phyloP scores from a whole-genome alignment of 1,140 invertebrate genomes.

The Limonius californicus region DNA sequence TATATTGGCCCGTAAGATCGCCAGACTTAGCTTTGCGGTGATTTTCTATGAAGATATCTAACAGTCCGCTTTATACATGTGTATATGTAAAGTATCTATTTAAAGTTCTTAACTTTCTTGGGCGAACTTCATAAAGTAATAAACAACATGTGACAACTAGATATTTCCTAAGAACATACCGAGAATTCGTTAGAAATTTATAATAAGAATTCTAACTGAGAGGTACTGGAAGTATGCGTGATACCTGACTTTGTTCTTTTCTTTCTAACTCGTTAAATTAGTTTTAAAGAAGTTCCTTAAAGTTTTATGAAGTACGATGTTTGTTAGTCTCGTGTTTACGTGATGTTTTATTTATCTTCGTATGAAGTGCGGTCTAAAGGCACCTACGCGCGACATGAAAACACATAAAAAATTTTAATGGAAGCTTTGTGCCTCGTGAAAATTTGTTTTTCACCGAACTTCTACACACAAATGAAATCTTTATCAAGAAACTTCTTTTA shows the following conservation, averaged over 20 bases:
- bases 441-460: too few species aligned
- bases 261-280: background rate
- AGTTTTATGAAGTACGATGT: conserved; percentile 1
- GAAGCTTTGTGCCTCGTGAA: too few species aligned
- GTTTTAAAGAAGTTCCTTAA: background rate
- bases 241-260: background rate
- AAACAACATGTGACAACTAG: too few species aligned
- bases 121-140: too few species aligned
- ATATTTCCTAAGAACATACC: background rate
- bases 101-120: too few species aligned
- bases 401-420: background rate
- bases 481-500: too few species aligned
- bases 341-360: background rate
- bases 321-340: background rate
- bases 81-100: too few species aligned
- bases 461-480: too few species aligned
- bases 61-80: too few species aligned
- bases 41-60: too few species aligned
- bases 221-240: background rate
- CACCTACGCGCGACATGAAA: background rate
- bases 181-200: background rate
- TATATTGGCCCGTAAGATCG: too few species aligned
- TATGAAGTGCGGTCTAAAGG: background rate
- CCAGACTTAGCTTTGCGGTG: too few species aligned
- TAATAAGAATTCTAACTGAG: background rate